phyloP scores from a whole-genome alignment of 2,888 invertebrate species.

The Neria commutata region DNA sequence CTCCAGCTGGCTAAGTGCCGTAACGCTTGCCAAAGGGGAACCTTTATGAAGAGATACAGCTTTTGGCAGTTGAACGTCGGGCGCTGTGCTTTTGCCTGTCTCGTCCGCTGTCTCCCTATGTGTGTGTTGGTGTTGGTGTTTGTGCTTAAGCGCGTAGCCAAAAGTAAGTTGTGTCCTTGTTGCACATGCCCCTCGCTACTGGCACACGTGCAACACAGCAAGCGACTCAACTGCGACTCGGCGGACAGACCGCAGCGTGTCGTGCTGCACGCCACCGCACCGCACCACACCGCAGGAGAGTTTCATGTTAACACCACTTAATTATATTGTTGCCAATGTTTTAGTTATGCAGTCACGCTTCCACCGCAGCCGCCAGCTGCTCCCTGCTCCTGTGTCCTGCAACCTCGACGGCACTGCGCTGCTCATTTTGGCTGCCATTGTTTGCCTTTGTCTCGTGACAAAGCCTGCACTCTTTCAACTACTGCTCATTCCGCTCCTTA shows the following conservation, averaged over 20 bases:
- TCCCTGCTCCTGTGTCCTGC: conserved; percentile 2
- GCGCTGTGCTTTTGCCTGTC: too few species aligned
- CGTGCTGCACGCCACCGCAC: neutral
- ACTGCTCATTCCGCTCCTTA: too few species aligned
- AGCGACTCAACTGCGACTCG: too few species aligned
- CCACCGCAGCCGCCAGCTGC: neutral
- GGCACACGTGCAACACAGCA: neutral
- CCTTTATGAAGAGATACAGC: too few species aligned
- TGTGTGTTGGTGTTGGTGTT: neutral
- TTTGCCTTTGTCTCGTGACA: neutral
- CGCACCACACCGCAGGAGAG: too few species aligned
- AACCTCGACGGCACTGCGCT: too few species aligned
- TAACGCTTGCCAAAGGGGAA: too few species aligned
- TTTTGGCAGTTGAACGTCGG: neutral
- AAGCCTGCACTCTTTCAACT: too few species aligned
- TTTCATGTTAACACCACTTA: conserved; percentile 16
- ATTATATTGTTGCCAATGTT: conserved; percentile 19
- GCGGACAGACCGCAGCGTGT: neutral
- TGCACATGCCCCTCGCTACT: neutral
- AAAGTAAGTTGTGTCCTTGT: neutral
- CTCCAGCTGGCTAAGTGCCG: too few species aligned
- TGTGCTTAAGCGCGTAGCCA: neutral
- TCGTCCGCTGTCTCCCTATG: neutral
- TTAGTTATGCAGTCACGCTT: conserved; percentile 11
- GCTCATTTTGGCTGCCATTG: conserved; percentile 1